These are phyloP conservation scores for Vimba vimba DNA, from an alignment of 2,113 vertebrate genomes.

Conservation along the genomic window DNA sequence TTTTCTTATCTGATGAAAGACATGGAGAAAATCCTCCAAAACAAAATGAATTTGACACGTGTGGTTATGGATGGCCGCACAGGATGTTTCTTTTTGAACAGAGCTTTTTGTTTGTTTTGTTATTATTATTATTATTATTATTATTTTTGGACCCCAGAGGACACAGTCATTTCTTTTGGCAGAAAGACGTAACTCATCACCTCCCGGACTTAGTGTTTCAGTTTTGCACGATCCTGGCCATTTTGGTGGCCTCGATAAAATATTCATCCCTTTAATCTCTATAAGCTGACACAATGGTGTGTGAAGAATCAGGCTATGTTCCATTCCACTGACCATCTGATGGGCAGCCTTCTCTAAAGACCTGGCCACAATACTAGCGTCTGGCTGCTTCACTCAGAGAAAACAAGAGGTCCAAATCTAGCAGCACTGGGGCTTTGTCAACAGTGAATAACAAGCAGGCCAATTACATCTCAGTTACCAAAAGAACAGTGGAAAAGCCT, in stretches of 20 bases:
- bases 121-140: background rate
- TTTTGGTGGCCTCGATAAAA: slow-evolving; percentile 27
- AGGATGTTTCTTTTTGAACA: slow-evolving; percentile 26
- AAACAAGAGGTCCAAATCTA: slow-evolving; percentile 49
- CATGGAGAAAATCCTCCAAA: background rate
- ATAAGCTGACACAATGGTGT: slow-evolving; percentile 27
- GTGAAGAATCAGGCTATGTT: slow-evolving; percentile 51
- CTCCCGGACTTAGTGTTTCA: background rate
- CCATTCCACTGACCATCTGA: slow-evolving; percentile 47
- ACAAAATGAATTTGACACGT: slow-evolving; percentile 8
- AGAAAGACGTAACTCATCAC: slow-evolving; percentile 17
- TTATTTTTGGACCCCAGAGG: background rate
- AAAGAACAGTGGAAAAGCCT: slow-evolving; percentile 32
- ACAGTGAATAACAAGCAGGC: slow-evolving; percentile 49
- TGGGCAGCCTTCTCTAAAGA: slow-evolving; percentile 46
- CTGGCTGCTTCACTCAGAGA: slow-evolving; percentile 40
- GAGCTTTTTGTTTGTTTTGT: slow-evolving; percentile 18
- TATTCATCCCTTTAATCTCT: slow-evolving; percentile 51
- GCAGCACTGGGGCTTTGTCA: slow-evolving; percentile 52
- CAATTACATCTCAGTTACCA: slow-evolving; percentile 50
- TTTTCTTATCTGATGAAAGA: slow-evolving; percentile 26
- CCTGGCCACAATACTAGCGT: slow-evolving; percentile 43
- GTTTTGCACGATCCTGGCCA: slow-evolving; percentile 9
- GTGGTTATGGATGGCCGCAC: background rate
- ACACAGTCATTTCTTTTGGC: slow-evolving; percentile 12